Base-by-base conservation (phyloP, 2,888 invertebrate species). In the Acrobasis suavella region DNA sequence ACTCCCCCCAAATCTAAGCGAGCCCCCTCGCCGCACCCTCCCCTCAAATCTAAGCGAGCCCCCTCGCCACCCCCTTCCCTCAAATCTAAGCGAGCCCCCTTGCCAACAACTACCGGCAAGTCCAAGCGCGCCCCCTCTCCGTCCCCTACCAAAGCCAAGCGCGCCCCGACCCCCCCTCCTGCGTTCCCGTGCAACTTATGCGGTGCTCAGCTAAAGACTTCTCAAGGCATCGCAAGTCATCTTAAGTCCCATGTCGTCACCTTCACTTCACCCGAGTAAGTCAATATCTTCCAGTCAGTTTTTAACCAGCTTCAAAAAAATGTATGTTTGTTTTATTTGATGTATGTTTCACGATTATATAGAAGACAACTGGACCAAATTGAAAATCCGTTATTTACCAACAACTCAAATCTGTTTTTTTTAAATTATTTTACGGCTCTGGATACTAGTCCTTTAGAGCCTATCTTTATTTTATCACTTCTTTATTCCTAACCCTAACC, bases 251-350 rank as follows among this genome's bases (percentile, higher is more conserved):
- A 82, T 38, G 1, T 6, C 0, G 76, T 74, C 0, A 58, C 50
- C 0, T 78, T 66, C 10, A 84, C 79, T 0, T 72, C 58, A 5
- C 15, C 37, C 0, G 72, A 55, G 81, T 83, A 62, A 78, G 75
- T 73, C 10, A 39, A 9, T 39, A n/a, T n/a, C n/a, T n/a, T n/a
- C n/a, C n/a, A n/a, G n/a, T n/a, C n/a, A n/a, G n/a, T n/a, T n/a
- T n/a, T n/a, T n/a, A n/a, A n/a, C n/a, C n/a, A n/a, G n/a, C n/a
- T n/a, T n/a, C n/a, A n/a, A n/a, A n/a, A n/a, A n/a, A n/a, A n/a
- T n/a, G 39, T 39, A 9, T 39, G 39, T 39, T 1, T 10, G 39
- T 39, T n/a, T n/a, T n/a, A n/a, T n/a, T n/a, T n/a, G n/a, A 9
- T 39, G 39, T 39, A 39, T 39, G 39, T 39, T 39, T n/a, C n/a